Evolutionary conservation across 1,140 invertebrate genomes (phyloP).

Genomic region (Cryptotermes secundus): DNA sequence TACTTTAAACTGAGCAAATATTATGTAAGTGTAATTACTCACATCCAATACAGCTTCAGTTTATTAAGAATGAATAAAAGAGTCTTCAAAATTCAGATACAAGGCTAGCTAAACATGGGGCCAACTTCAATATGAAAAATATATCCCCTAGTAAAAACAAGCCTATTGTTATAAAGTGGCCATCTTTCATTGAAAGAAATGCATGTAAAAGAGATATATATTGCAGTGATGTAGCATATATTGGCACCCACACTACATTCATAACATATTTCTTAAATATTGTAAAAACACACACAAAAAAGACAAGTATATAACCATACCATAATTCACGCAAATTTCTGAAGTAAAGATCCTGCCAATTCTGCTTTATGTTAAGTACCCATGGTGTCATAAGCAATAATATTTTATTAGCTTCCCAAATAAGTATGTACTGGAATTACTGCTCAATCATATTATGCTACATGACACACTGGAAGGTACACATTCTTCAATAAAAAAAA

Average conservation of each 20-base stretch:
- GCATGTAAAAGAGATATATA: background rate
- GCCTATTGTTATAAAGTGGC: background rate
- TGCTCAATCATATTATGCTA: background rate
- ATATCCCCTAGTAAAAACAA: background rate
- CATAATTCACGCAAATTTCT: constrained; percentile 3
- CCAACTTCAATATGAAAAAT: background rate
- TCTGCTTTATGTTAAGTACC: background rate
- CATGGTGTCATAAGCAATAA: background rate
- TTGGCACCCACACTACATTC: background rate
- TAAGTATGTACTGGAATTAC: background rate
- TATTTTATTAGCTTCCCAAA: too few relatives aligned
- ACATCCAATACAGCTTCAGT: background rate
- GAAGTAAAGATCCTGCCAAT: background rate
- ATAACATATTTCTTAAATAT: background rate
- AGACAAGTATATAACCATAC: background rate
- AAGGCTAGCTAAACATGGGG: background rate
- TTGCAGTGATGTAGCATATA: background rate
- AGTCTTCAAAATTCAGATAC: background rate
- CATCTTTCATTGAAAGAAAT: constrained; percentile 19
- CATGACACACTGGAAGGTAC: background rate
- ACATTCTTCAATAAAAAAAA: background rate
- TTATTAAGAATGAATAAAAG: too few relatives aligned
- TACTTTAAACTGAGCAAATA: background rate
- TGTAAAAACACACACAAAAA: background rate
- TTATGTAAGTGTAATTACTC: background rate